Conservation (phyloP, 2,888 invertebrate genomes). For the Tineola bisselliella region DNA sequence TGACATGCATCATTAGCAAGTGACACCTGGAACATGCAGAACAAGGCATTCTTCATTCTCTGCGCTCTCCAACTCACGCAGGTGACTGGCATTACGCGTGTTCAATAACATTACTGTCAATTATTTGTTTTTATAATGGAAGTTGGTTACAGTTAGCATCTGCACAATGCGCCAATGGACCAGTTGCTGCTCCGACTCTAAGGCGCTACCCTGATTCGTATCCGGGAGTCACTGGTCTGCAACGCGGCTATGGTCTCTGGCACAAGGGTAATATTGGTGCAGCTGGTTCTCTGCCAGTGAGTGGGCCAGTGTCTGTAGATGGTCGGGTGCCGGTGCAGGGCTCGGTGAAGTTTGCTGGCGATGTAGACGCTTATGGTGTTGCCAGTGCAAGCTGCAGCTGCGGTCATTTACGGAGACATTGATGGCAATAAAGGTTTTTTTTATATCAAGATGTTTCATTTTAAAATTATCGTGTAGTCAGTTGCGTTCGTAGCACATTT, state of each 20-base stretch:
- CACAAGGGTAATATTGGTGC: slow-evolving; percentile 22
- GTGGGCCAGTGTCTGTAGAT: slow-evolving; percentile 24
- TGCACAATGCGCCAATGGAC: no score
- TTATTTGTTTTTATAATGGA: no score
- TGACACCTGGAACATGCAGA: background rate
- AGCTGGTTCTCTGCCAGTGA: slow-evolving; percentile 24
- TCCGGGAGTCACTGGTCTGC: no score
- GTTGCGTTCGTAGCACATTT: no score
- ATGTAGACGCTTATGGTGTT: slow-evolving; percentile 25
- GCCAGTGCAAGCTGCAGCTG: slow-evolving; percentile 24
- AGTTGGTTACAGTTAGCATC: no score
- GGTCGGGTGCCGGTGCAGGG: slow-evolving; percentile 29
- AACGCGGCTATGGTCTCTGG: background rate
- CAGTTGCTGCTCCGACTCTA: no score
- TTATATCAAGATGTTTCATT: no score
- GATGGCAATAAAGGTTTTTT: background rate
- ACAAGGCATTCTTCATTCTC: background rate
- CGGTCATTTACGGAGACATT: background rate
- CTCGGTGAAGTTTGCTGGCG: slow-evolving; percentile 25
- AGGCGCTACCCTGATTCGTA: no score
- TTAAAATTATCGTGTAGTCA: no score
- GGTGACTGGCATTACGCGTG: background rate
- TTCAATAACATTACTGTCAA: background rate
- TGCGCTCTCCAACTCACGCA: background rate
- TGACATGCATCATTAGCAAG: background rate